Evolutionary conservation across 2,888 invertebrate species (phyloP).

Genomic region (Periphyllus acericola): DNA sequence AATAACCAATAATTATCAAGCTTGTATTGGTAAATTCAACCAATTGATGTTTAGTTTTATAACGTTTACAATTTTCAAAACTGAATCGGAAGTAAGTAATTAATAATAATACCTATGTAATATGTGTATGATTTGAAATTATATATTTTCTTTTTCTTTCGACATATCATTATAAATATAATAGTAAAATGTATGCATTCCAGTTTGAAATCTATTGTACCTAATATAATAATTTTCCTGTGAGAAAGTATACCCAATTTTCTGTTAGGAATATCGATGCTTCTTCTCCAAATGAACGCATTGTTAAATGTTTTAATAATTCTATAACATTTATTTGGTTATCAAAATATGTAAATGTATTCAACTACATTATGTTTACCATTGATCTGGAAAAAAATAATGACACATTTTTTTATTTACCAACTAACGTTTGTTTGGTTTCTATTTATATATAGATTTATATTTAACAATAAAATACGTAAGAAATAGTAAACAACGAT

Average conservation of each 20-base stretch:
- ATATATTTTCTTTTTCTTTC: background rate
- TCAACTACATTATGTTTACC: background rate
- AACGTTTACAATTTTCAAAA: background rate
- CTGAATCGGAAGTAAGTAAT: background rate
- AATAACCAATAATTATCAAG: background rate
- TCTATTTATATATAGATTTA: background rate
- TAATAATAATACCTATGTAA: background rate
- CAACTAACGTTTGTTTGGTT: background rate
- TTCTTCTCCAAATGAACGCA: background rate
- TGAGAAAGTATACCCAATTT: slow-evolving; percentile 42
- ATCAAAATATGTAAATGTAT: background rate
- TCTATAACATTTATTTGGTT: background rate
- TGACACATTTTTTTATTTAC: background rate
- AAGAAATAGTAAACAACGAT: background rate
- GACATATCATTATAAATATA: background rate
- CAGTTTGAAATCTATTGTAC: background rate
- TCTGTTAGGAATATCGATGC: background rate
- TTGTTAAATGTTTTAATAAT: slow-evolving; percentile 11
- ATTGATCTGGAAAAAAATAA: background rate
- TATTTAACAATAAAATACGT: background rate
- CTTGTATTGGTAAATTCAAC: too few relatives aligned
- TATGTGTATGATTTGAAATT: too few relatives aligned
- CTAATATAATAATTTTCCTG: background rate
- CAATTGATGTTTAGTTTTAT: background rate
- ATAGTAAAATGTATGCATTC: background rate